phyloP scores from a whole-genome alignment of 2,797 vertebrate genomes.

The Fratercula arctica region DNA sequence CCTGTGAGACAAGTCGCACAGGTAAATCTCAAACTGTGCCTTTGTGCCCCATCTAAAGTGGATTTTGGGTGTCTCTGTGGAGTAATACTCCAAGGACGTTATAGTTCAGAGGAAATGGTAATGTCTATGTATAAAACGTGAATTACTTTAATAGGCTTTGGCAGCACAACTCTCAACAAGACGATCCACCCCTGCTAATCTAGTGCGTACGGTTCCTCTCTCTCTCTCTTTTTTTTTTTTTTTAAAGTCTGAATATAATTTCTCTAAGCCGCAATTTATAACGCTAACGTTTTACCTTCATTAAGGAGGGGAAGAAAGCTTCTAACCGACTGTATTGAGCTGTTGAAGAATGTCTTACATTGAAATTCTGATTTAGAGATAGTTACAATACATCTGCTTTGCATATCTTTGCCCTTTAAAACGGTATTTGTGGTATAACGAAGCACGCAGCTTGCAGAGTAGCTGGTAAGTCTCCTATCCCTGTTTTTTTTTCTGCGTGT shows the following conservation, averaged over 20 bases:
- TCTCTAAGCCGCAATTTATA: slow-evolving; percentile 48
- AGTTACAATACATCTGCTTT: slow-evolving; percentile 25
- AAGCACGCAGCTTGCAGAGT: slow-evolving; percentile 10
- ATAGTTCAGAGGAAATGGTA: slow-evolving; percentile 68
- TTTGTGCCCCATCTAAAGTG: slow-evolving; percentile 52
- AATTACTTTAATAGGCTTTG: slow-evolving; percentile 68
- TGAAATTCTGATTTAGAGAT: slow-evolving; percentile 41
- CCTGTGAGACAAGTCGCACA: slow-evolving; percentile 55
- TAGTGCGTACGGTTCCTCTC: neutral
- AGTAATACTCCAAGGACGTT: slow-evolving; percentile 60
- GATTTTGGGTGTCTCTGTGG: slow-evolving; percentile 57
- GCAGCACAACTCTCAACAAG: slow-evolving; percentile 58
- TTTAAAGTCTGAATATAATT: slow-evolving; percentile 32
- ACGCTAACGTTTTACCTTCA: slow-evolving; percentile 46
- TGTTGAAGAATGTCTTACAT: neutral
- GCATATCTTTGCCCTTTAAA: slow-evolving; percentile 56
- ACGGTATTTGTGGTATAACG: neutral
- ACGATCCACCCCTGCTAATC: slow-evolving; percentile 32
- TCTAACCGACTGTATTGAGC: neutral
- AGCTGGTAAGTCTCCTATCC: neutral
- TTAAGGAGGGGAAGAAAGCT: slow-evolving; percentile 16
- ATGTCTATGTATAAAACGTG: slow-evolving; percentile 59
- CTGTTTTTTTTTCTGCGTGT: neutral
- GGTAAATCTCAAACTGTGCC: slow-evolving; percentile 58
- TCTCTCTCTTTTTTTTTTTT: neutral